phyloP scores from a whole-genome alignment of 2,888 invertebrate species.

The Drosophila phalerata region DNA sequence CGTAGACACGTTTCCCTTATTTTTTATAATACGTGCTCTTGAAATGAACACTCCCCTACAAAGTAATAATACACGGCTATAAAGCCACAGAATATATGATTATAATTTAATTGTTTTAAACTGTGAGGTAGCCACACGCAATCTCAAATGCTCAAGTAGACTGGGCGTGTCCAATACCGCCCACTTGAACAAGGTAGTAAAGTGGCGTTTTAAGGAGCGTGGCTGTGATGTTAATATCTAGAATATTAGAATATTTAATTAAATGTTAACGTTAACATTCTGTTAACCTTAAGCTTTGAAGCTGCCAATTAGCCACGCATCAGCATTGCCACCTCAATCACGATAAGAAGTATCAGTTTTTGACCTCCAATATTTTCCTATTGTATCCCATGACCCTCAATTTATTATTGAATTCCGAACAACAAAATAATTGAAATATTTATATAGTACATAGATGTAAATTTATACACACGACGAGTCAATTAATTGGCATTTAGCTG shows the following conservation, averaged over 20 bases:
- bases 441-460: constrained; percentile 2
- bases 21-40: constrained; percentile 4
- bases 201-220: neutral
- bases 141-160: neutral
- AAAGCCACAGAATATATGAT: constrained; percentile 13
- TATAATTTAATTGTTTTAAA: constrained; percentile 24
- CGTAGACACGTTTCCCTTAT: neutral
- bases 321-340: neutral
- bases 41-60: constrained; percentile 1
- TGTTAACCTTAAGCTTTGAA: neutral
- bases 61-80: constrained; percentile 15
- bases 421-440: constrained; percentile 2
- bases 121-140: constrained; percentile 16
- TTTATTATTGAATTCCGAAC: constrained; percentile 32
- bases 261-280: neutral
- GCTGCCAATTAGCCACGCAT: too few species aligned
- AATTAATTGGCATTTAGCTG: constrained; percentile 64
- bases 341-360: neutral
- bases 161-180: neutral
- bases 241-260: neutral
- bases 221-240: neutral
- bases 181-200: neutral
- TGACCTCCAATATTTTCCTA: neutral
- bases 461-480: constrained; percentile 34
- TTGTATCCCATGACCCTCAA: constrained; percentile 33